Conservation (phyloP, 2,888 invertebrate genomes). For the Agriopis leucophaearia region DNA sequence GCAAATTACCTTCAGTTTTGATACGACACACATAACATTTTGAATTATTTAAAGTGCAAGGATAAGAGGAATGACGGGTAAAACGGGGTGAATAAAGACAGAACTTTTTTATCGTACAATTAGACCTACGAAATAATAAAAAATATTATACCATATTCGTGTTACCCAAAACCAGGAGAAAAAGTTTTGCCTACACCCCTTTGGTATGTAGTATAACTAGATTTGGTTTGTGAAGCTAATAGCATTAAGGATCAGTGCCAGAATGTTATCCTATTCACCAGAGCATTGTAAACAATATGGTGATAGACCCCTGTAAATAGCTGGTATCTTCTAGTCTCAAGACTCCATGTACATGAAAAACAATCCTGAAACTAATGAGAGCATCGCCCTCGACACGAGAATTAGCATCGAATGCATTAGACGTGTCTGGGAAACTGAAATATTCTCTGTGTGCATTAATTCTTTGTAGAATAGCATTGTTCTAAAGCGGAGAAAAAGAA, state of each 20-base stretch:
- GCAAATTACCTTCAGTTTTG: neutral
- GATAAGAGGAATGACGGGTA: neutral
- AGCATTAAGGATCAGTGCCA: conserved; percentile 2
- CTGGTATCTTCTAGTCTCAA: conserved; percentile 23
- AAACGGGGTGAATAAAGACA: no score
- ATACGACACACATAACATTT: neutral
- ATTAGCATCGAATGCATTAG: conserved; percentile 45
- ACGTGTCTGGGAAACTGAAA: conserved; percentile 31
- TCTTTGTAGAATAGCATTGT: conserved; percentile 8
- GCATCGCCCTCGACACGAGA: conserved; percentile 45
- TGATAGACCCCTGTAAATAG: conserved; percentile 6
- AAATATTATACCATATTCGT: no score
- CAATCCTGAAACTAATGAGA: conserved; percentile 38
- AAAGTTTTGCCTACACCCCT: no score
- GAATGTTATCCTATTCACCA: neutral
- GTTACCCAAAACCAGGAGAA: no score
- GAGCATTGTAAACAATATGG: neutral
- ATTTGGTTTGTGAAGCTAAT: conserved; percentile 12
- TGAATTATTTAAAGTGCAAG: neutral
- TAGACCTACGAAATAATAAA: no score
- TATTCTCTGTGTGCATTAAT: conserved; percentile 7
- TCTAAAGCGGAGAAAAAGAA: neutral
- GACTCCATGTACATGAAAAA: conserved; percentile 43
- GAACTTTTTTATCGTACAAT: no score
- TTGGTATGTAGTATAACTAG: neutral